Evolutionary conservation across 2,888 invertebrate species (phyloP).

Genomic region (Argyra leucocephala): DNA sequence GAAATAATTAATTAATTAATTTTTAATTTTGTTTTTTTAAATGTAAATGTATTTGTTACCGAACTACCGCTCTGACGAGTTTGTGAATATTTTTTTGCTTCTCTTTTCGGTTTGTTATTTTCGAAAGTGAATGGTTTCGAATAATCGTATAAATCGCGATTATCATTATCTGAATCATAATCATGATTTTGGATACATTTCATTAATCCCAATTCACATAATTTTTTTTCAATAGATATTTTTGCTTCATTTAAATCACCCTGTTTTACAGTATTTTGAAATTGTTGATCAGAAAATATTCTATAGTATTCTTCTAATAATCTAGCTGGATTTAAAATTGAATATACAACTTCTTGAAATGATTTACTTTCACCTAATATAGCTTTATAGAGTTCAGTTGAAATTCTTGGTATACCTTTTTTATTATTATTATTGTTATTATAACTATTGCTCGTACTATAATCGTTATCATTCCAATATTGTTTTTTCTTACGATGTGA

Average conservation of each 20-base stretch:
- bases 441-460: too few species aligned
- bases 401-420: neutral
- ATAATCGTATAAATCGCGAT: neutral
- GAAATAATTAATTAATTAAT: neutral
- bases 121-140: neutral
- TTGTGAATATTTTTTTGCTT: neutral
- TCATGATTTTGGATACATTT: neutral
- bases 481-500: neutral
- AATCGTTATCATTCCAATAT: neutral
- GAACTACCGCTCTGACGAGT: neutral
- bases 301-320: neutral
- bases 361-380: slow-evolving; percentile 3
- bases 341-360: neutral
- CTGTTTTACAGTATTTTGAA: neutral
- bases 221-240: neutral
- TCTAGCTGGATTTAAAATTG: neutral
- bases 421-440: neutral
- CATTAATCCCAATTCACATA: neutral
- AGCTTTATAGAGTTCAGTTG: neutral
- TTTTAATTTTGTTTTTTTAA: too few species aligned
- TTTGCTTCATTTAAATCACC: neutral
- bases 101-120: neutral
- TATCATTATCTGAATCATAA: neutral
- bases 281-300: neutral
- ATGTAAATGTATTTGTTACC: too few species aligned